Evolutionary conservation across 2,113 vertebrate genomes (phyloP), one percentile per base, ranked within the genome.

Genomic region (Phylloscopus trochilus): DNA sequence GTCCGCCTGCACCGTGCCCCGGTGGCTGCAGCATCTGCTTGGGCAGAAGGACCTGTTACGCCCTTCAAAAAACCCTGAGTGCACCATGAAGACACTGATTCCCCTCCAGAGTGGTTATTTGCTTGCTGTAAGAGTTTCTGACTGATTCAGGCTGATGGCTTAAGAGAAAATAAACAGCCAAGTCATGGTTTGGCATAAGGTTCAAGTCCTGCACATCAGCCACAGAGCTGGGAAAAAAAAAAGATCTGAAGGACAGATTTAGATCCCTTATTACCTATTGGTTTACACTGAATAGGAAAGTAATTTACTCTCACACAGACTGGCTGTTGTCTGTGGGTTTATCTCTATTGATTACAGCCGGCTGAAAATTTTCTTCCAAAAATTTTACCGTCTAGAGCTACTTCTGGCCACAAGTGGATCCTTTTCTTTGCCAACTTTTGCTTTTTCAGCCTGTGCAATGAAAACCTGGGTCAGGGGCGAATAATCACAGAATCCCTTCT

Each of bases 221-320:
- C 69, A 33, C 47, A 53, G 55, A 86, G 73, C 35, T 67, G 72
- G 63, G 72, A 2, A 86, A 63, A 83, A 63, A 37, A 43, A 78
- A 4, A 68, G 31, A 70, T 68, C 73, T 73, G 52, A 93, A 66
- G 73, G 73, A 16, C 6, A 73, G 78, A 63, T 83, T 90, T 70
- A 52, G 31, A 91, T 74, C 69, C 43, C 35, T 89, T 86, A 55
- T 94, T 87, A 83, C 10, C n/a, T 47, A 27, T 2, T 49, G 44
- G 15, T 53, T 89, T 74, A 31, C 52, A 14, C 43, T 93, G 90
- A 90, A 55, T 28, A 72, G 87, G 27, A 77, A 78, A 93, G 72
- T 37, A 41, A 87, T 93, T 77, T 59, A 78, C 53, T 56, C 60
- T 43, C 66, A 24, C 41, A 39, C 27, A 46, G 20, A 4, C 51